Base-by-base conservation (phyloP, 2,888 invertebrate genomes). In the Copidosoma aretas region DNA sequence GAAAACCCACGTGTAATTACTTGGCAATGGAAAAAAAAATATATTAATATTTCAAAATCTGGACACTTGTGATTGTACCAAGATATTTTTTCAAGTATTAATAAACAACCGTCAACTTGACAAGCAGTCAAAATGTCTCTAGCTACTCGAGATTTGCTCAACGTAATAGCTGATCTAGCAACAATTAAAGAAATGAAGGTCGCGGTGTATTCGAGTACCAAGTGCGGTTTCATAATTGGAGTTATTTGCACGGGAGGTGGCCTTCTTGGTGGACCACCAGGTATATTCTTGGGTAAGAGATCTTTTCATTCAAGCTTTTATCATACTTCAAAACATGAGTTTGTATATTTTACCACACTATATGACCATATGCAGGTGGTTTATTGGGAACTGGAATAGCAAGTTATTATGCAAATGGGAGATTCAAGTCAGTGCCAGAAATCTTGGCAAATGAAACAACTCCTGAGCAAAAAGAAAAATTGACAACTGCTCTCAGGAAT, bases 391-490 rank as follows among this genome's bases (percentile, higher is more conserved):
- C 71, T 41, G 57, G 21, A 17, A 19, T 66, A n/a, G 59, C 73
- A 24, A 62, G 60, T 19, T 71, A 46, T 21, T 39, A 59, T 49
- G 67, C 62, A 43, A 69, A 61, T 19, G 71, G 73, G 43, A 61
- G 68, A 64, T 75, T 75, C 21, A 69, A 70, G 62, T 73, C 75
- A 24, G 73, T 73, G 12, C 73, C 75, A 24, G 68, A 73, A 46
- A 71, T 75, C 63, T 59, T 75, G 54, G 19, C 43, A 10, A 51
- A 64, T 12, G 72, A 73, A 19, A 59, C 71, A n/a, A 72, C 60
- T n/a, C 8, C 24, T 41, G 57, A 64, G 17, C 75, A 75, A 58
- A 68, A 67, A 60, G 57, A 70, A 64, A 69, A 63, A 60, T 65
- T 74, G 8, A 67, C 69, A 53, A 17, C 57, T 12, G 69, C 71